phyloP scores from a whole-genome alignment of 1,140 invertebrate genomes.

The Trigoniulus corallinus region DNA sequence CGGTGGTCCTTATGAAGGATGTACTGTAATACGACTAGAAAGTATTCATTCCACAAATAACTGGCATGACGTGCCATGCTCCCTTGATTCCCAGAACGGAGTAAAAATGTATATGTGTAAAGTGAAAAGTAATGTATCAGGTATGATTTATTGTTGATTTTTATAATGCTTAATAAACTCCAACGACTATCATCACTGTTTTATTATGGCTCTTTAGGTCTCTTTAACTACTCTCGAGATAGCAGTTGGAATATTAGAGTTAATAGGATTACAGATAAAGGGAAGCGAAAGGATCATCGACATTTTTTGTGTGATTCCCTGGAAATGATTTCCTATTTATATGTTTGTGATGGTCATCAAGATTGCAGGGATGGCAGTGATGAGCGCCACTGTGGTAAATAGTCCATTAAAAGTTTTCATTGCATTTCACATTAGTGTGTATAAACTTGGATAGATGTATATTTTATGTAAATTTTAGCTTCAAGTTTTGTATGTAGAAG shows the following conservation, averaged over 20 bases:
- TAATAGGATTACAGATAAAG: not conserved
- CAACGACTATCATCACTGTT: no score
- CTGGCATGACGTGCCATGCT: conserved; percentile 20
- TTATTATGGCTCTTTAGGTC: no score
- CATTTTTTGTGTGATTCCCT: conserved; percentile 17
- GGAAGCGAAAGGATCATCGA: conserved; percentile 4
- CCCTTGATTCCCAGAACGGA: conserved; percentile 10
- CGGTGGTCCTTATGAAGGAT: conserved; percentile 20
- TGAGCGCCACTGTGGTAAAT: conserved; percentile 5
- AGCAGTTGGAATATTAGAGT: not conserved
- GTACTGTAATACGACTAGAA: conserved; percentile 17
- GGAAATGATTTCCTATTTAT: conserved; percentile 17
- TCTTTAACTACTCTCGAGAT: no score
- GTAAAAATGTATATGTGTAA: conserved; percentile 3
- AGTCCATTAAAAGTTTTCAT: not conserved
- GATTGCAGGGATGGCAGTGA: conserved; percentile 8
- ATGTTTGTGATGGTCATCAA: conserved; percentile 8
- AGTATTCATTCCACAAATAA: conserved; percentile 17
- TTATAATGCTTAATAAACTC: no score
- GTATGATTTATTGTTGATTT: not conserved
- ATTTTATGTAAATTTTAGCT: not conserved
- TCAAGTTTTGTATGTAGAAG: conserved; percentile 4
- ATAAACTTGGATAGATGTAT: not conserved
- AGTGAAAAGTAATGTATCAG: not conserved
- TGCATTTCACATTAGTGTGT: not conserved